phyloP scores from a whole-genome alignment of 2,797 vertebrate genomes.

The Gymnopithys bicolor region DNA sequence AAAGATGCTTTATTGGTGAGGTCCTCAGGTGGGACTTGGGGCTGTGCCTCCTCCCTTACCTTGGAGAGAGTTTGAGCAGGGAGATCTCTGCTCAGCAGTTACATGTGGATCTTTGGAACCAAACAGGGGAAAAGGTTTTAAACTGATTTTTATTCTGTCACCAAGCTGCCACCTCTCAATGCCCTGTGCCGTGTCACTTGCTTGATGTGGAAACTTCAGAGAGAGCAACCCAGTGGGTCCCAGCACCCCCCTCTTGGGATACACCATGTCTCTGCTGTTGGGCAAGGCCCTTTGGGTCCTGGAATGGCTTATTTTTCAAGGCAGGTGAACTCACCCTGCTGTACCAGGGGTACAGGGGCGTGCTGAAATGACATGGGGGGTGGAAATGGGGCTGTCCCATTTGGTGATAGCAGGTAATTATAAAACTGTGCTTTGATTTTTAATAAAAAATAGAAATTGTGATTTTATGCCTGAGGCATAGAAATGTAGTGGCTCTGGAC shows the following conservation, averaged over 20 bases:
- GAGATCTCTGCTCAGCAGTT: neutral
- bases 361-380: neutral
- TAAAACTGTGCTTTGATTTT: neutral
- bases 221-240: fast-evolving
- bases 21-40: neutral
- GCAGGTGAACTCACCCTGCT: neutral
- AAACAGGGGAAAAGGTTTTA: neutral
- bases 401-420: neutral
- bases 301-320: neutral
- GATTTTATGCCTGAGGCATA: neutral
- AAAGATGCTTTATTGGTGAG: neutral
- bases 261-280: fast-evolving
- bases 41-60: neutral
- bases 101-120: neutral
- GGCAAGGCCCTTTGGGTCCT: neutral
- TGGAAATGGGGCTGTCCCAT: neutral
- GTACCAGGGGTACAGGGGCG: neutral
- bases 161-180: fast-evolving
- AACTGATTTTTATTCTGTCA: neutral
- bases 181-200: fast-evolving
- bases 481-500: neutral
- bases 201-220: fast-evolving
- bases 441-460: neutral
- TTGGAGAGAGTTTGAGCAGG: neutral
- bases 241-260: neutral